Percentiles rank a stretch among this genome's conserved stretches.
Conservation (phyloP, 1,140 invertebrate genomes). For the Papilio polyxenes region DNA sequence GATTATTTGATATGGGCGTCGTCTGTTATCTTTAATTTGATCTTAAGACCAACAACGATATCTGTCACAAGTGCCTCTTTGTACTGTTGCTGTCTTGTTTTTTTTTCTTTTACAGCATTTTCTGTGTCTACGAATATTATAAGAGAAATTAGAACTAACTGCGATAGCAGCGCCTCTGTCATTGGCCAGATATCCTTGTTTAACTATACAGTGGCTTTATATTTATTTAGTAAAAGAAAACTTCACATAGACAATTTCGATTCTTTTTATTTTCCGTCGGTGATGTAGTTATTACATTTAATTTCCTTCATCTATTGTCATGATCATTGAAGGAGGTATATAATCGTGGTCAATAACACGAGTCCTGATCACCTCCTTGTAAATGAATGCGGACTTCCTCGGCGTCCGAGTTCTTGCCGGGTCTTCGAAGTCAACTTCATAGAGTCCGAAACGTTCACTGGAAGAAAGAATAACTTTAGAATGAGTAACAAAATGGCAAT, state of each 20-base stretch:
- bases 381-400: slow-evolving; percentile 85
- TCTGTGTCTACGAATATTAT: too few relatives aligned
- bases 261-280: background rate
- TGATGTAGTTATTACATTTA: background rate
- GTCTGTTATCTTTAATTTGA: too few relatives aligned
- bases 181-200: too few relatives aligned
- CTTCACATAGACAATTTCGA: background rate
- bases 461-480: slow-evolving; percentile 46
- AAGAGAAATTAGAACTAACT: too few relatives aligned
- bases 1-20: too few relatives aligned
- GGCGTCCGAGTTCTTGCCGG: slow-evolving; percentile 83
- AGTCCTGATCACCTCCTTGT: slow-evolving; percentile 80
- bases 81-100: too few relatives aligned
- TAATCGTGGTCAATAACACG: slow-evolving; percentile 73
- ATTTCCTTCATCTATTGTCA: slow-evolving; percentile 28
- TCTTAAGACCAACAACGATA: too few relatives aligned
- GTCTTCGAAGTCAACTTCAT: slow-evolving; percentile 86
- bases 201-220: too few relatives aligned
- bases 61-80: too few relatives aligned
- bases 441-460: slow-evolving; percentile 87
- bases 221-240: background rate
- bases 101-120: too few relatives aligned
- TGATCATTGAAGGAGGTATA: slow-evolving; percentile 55
- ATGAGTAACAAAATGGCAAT: background rate
- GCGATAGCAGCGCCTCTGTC: too few relatives aligned